Evolutionary conservation across 2,888 invertebrate species (phyloP).

Genomic region (Drosophila mimetica): DNA sequence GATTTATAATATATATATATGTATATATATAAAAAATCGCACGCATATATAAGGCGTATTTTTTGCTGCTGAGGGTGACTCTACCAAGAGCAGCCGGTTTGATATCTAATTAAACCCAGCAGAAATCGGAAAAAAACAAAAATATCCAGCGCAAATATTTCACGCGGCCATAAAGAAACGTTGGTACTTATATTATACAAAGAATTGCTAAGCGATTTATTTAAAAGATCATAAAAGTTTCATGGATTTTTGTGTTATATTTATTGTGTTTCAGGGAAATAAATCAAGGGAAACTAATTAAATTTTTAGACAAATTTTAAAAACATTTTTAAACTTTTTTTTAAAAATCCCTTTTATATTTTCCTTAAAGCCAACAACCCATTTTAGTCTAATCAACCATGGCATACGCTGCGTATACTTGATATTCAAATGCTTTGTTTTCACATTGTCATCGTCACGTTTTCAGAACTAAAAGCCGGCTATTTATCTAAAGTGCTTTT

Average conservation of each 20-base stretch:
- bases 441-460: not conserved
- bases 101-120: slow-evolving; percentile 42
- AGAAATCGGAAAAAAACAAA: slow-evolving; percentile 8
- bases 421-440: slow-evolving; percentile 5
- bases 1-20: slow-evolving; percentile 31
- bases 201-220: slow-evolving; percentile 14
- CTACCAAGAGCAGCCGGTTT: slow-evolving; percentile 45
- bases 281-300: slow-evolving; percentile 2
- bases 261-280: not conserved
- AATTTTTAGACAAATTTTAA: not conserved
- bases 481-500: slow-evolving; percentile 28
- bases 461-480: slow-evolving; percentile 15
- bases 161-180: slow-evolving; percentile 25
- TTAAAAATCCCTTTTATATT: not conserved
- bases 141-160: slow-evolving; percentile 43
- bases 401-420: slow-evolving; percentile 30
- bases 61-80: slow-evolving; percentile 23
- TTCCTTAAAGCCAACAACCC: slow-evolving; percentile 9
- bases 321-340: too few species aligned
- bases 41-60: slow-evolving; percentile 17
- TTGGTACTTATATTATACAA: slow-evolving; percentile 17
- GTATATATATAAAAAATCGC: slow-evolving; percentile 23
- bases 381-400: slow-evolving; percentile 10
- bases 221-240: slow-evolving; percentile 19
- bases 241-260: not conserved